Percentiles rank a stretch among this genome's conserved stretches.
phyloP scores from a whole-genome alignment of 1,140 invertebrate species.

The Drosophila bifasciata region DNA sequence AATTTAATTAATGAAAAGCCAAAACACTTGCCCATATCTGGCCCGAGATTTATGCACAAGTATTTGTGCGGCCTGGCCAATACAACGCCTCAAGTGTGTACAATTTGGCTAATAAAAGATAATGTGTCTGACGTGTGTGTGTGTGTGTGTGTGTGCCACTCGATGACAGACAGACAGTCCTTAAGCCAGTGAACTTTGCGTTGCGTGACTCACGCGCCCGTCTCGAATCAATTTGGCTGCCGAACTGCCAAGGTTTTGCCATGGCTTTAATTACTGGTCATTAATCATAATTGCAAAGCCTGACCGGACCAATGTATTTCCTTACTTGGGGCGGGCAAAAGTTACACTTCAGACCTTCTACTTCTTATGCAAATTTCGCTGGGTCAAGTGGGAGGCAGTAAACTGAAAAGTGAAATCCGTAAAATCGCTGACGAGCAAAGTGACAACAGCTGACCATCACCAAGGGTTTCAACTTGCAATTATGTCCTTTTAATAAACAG shows the following conservation, averaged over 20 bases:
- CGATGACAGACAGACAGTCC: not conserved
- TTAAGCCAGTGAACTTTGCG: constrained; percentile 15
- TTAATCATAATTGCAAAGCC: constrained; percentile 72
- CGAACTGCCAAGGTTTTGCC: constrained; percentile 40
- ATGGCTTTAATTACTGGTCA: constrained; percentile 62
- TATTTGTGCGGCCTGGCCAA: constrained; percentile 15
- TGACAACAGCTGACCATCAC: constrained; percentile 37
- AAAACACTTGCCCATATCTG: constrained; percentile 57
- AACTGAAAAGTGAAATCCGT: constrained; percentile 11
- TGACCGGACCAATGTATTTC: constrained; percentile 9
- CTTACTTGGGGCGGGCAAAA: constrained; percentile 21
- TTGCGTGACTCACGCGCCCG: constrained; percentile 30
- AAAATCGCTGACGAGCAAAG: constrained; percentile 23
- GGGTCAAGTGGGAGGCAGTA: constrained; percentile 39
- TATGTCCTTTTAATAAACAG: constrained; percentile 78
- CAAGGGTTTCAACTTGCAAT: constrained; percentile 69
- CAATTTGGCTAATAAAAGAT: constrained; percentile 35
- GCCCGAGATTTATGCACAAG: constrained; percentile 37
- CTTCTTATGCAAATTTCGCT: constrained; percentile 21
- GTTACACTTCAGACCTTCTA: constrained; percentile 45
- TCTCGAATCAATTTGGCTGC: constrained; percentile 46
- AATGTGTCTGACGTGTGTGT: constrained; percentile 40
- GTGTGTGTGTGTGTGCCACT: not conserved
- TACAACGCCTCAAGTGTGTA: constrained; percentile 23
- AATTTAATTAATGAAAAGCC: constrained; percentile 76